Conservation (phyloP, 1,140 invertebrate genomes). For the Drosophila tsacasi region DNA sequence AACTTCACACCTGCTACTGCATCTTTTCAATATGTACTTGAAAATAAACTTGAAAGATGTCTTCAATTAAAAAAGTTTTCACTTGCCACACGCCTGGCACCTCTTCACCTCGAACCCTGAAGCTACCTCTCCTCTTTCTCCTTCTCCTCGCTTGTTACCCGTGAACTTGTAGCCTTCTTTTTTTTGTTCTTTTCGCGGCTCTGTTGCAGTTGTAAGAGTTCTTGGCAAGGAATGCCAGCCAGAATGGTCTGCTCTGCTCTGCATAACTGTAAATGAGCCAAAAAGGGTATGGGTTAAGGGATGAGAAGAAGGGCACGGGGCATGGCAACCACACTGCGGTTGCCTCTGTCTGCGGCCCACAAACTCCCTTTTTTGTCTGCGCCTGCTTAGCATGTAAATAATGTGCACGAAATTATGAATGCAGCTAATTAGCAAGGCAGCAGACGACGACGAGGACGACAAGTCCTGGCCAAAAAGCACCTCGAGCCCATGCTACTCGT, state of each 20-base stretch:
- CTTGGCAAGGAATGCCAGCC: constrained; percentile 54
- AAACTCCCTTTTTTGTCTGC: constrained; percentile 21
- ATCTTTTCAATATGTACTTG: constrained; percentile 56
- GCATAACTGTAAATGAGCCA: constrained; percentile 76
- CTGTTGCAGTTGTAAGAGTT: constrained; percentile 72
- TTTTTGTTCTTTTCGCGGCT: constrained; percentile 45
- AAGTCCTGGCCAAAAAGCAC: constrained; percentile 19
- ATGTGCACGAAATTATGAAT: constrained; percentile 82
- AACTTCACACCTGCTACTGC: constrained; percentile 3
- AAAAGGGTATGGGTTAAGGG: constrained; percentile 8
- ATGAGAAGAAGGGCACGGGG: constrained; percentile 24
- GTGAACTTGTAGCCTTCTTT: constrained; percentile 14
- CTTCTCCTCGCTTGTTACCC: neutral
- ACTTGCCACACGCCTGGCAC: constrained; percentile 47
- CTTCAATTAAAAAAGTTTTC: constrained; percentile 81
- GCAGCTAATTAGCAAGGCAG: constrained; percentile 75
- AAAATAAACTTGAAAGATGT: constrained; percentile 72
- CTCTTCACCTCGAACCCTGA: constrained; percentile 4
- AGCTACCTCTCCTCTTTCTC: neutral
- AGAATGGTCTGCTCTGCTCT: constrained; percentile 10
- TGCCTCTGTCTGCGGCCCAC: constrained; percentile 33
- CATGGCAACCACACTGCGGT: constrained; percentile 60
- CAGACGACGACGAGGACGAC: constrained; percentile 7
- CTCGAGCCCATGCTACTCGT: constrained; percentile 3
- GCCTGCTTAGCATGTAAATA: constrained; percentile 80